Base-by-base conservation (phyloP, 2,888 invertebrate genomes). In the Meiosimyza decipiens region DNA sequence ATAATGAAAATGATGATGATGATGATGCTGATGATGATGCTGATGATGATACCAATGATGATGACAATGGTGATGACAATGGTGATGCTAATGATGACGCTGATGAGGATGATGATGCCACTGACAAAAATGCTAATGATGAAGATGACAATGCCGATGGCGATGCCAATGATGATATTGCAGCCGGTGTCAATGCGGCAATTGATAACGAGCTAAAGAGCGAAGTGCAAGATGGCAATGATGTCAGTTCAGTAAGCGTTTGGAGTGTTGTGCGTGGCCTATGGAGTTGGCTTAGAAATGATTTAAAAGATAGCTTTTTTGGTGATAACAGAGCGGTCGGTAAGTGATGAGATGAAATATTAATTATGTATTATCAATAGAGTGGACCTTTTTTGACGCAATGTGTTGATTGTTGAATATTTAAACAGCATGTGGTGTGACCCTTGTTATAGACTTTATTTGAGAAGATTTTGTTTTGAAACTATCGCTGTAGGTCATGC, bases 221-320 rank as follows among this genome's bases (percentile, higher is more conserved):
- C 63, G 76, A 28, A 60, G 62, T 82, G 15, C 79, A 83, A 77
- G 76, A 83, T 11, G 76, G 80, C 6, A 79, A 79, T 67, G 79
- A 79, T 71, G 78, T 80, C 52, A 80, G 74, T 16, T 22, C 82
- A 73, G 78, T 82, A 7, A 83, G 83, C 71, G 77, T 84, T 60
- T 85, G 86, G 86, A 77, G 81, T 72, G 80, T 82, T 73, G 80
- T 84, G 50, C 81, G 82, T 22, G 79, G 80, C 57, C 77, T 86
- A 3, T 85, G 84, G 85, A 78, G 79, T 76, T 86, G 85, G 86
- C 76, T 85, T 71, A 82, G 80, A 78, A 81, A 81, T 63, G 86
- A 83, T 73, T 76, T 84, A 15, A 79, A 82, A 79, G 85, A 83
- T 81, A 85, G 82, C 78, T 77, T 85, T 3, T 82, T 83, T 18